Evolutionary conservation across 2,113 vertebrate genomes (phyloP).

Genomic region (Urocynchramus pylzowi): DNA sequence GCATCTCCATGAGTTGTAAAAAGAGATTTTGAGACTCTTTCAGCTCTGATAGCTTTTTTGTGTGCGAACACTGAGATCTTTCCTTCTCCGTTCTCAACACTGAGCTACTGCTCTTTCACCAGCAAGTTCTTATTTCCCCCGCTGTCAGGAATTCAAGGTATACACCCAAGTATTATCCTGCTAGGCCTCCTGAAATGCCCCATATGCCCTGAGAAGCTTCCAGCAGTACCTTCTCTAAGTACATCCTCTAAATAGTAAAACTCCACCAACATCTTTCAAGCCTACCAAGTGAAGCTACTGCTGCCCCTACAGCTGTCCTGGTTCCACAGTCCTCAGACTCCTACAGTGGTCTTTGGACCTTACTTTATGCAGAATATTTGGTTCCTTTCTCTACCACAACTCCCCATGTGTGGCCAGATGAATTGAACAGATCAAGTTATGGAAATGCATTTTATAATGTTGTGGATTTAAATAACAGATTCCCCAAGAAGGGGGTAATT

Average conservation of each 20-base stretch:
- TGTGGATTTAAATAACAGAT: background rate
- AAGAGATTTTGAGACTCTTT: background rate
- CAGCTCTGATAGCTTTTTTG: background rate
- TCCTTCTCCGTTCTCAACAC: background rate
- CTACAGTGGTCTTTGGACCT: background rate
- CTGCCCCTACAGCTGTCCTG: background rate
- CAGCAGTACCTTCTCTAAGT: background rate
- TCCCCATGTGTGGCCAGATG: accelerated
- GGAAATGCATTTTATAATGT: background rate
- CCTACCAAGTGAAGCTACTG: background rate
- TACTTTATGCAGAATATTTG: background rate
- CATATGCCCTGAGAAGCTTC: background rate
- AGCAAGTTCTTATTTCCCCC: background rate
- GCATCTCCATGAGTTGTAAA: background rate
- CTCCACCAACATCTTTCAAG: background rate
- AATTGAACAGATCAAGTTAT: background rate
- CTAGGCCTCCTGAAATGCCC: background rate
- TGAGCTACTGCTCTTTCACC: background rate
- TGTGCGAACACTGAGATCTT: background rate
- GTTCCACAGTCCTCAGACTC: background rate
- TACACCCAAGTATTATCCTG: background rate
- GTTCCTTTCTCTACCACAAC: background rate
- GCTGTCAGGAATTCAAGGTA: background rate
- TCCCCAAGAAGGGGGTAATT: background rate
- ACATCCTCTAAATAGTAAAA: background rate